These are phyloP conservation scores for Incurvaria masculella DNA, from an alignment of 2,888 invertebrate genomes.

Conservation along the genomic window DNA sequence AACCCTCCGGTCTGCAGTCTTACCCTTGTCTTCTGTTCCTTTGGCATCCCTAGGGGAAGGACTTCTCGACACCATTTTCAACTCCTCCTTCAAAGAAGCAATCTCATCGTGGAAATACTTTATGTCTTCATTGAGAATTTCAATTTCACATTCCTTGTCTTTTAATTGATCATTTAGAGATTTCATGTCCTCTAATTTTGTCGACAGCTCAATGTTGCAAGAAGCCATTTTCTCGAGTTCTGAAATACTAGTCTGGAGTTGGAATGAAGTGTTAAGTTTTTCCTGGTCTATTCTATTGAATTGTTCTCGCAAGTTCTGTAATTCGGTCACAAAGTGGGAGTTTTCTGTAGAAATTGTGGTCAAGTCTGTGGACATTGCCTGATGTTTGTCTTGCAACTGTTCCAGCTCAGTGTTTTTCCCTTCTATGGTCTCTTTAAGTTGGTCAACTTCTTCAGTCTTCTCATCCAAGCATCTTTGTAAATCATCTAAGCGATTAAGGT, in stretches of 20 bases:
- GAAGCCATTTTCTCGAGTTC: slow-evolving; percentile 38
- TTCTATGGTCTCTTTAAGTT: slow-evolving; percentile 45
- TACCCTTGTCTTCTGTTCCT: slow-evolving; percentile 49
- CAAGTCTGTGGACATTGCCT: slow-evolving; percentile 34
- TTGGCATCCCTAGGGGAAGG: slow-evolving; percentile 59
- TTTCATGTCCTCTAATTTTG: slow-evolving; percentile 42
- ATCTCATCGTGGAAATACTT: slow-evolving; percentile 51
- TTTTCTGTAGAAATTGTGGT: slow-evolving; percentile 42
- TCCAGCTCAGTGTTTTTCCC: slow-evolving; percentile 42
- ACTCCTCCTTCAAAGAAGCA: slow-evolving; percentile 39
- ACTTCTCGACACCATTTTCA: slow-evolving; percentile 46
- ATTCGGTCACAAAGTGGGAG: slow-evolving; percentile 28
- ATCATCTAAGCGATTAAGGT: slow-evolving; percentile 45
- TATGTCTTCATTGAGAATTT: slow-evolving; percentile 50
- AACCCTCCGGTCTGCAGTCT: slow-evolving; percentile 43
- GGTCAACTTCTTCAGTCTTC: slow-evolving; percentile 46
- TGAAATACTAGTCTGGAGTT: slow-evolving; percentile 36
- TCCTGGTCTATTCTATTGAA: slow-evolving; percentile 38
- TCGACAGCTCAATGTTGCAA: slow-evolving; percentile 35
- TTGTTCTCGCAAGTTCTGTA: too few species aligned
- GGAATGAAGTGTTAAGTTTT: slow-evolving; percentile 37
- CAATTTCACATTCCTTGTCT: slow-evolving; percentile 54
- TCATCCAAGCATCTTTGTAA: slow-evolving; percentile 49
- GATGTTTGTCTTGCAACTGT: slow-evolving; percentile 37
- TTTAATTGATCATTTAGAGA: slow-evolving; percentile 39